phyloP scores from a whole-genome alignment of 2,113 vertebrate genomes.

The Barbus barbus region DNA sequence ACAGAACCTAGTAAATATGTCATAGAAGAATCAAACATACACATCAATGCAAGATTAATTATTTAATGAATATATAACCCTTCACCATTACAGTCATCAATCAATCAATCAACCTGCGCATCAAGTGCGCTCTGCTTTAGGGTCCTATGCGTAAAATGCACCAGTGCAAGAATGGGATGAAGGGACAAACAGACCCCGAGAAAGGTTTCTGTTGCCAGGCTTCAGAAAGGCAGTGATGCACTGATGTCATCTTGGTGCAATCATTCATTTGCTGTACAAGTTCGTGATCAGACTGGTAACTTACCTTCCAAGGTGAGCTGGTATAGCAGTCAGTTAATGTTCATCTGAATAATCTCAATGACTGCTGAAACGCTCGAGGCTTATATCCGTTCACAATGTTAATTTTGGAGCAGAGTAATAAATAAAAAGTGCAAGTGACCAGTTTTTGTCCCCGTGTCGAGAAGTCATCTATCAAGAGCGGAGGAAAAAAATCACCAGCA shows the following conservation, averaged over 20 bases:
- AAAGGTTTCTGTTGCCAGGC: slow-evolving; percentile 14
- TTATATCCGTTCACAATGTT: neutral
- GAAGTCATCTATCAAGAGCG: neutral
- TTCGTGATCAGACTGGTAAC: slow-evolving; percentile 67
- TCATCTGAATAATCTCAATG: neutral
- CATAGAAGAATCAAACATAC: no score
- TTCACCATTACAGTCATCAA: neutral
- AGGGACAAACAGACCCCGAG: neutral
- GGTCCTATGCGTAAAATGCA: neutral
- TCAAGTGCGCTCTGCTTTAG: neutral
- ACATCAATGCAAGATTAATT: neutral
- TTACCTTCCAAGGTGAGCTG: slow-evolving; percentile 63
- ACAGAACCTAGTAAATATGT: neutral
- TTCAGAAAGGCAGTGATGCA: slow-evolving; percentile 23
- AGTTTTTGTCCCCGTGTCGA: slow-evolving; percentile 8
- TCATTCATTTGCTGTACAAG: slow-evolving; percentile 60
- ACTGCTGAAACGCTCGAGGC: neutral
- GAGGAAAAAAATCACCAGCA: neutral
- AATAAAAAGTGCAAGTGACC: slow-evolving; percentile 8
- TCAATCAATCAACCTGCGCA: slow-evolving; percentile 1
- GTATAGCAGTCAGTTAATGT: slow-evolving; percentile 37
- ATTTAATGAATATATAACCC: neutral
- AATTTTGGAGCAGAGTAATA: neutral
- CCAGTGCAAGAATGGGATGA: neutral
- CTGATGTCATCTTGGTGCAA: slow-evolving; percentile 59